Conservation (phyloP, 1,140 invertebrate species). For the Trypoxylus dichotomus region DNA sequence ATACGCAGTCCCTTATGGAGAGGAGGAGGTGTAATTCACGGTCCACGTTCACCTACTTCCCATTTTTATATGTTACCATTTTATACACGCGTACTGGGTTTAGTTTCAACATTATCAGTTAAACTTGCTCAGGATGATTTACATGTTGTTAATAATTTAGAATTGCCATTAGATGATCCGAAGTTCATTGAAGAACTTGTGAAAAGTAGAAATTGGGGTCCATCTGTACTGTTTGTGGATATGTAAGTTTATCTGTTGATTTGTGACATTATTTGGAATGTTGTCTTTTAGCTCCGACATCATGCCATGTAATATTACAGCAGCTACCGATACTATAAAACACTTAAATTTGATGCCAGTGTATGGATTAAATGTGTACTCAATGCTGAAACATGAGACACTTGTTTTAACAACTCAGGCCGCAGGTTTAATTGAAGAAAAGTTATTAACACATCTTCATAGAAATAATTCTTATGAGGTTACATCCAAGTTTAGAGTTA, state of each 20-base stretch:
- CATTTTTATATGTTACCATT: slow-evolving; percentile 93
- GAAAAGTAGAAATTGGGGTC: slow-evolving; percentile 87
- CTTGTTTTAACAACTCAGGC: slow-evolving; percentile 86
- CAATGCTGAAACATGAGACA: slow-evolving; percentile 95
- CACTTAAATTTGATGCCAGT: slow-evolving; percentile 95
- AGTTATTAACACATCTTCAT: slow-evolving; percentile 78
- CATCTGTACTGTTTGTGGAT: slow-evolving; percentile 93
- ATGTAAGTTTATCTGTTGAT: slow-evolving; percentile 60
- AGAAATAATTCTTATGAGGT: slow-evolving; percentile 59
- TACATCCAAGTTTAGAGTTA: slow-evolving; percentile 58
- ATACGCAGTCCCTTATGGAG: slow-evolving; percentile 84
- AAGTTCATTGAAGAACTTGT: slow-evolving; percentile 79
- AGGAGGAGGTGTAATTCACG: slow-evolving; percentile 82
- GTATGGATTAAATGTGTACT: slow-evolving; percentile 86
- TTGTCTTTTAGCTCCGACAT: slow-evolving; percentile 69
- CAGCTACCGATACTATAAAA: slow-evolving; percentile 73
- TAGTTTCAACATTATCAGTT: slow-evolving; percentile 80
- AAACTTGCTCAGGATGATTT: slow-evolving; percentile 96
- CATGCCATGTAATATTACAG: slow-evolving; percentile 83
- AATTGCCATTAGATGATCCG: slow-evolving; percentile 82
- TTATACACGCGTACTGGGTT: slow-evolving; percentile 71
- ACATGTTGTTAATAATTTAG: slow-evolving; percentile 84
- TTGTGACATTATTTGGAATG: slow-evolving; percentile 15
- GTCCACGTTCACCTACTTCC: slow-evolving; percentile 83
- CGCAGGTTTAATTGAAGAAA: slow-evolving; percentile 83